phyloP scores from a whole-genome alignment of 2,113 vertebrate species.

The Telmatochromis sp. region DNA sequence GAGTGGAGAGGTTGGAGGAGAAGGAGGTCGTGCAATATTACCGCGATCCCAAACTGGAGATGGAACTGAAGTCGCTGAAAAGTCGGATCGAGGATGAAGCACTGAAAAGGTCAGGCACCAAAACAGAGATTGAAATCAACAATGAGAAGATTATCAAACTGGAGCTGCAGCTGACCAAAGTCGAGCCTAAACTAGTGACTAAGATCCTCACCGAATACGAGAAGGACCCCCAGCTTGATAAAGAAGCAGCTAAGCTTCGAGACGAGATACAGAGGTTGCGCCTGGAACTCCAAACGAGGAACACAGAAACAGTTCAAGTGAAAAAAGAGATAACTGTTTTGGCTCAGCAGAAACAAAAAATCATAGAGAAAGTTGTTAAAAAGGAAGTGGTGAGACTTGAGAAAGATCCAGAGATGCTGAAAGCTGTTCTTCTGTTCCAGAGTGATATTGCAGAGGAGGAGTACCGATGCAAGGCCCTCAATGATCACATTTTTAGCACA shows the following conservation, averaged over 20 bases:
- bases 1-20: conserved; percentile 87
- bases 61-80: conserved; percentile 60
- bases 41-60: conserved; percentile 83
- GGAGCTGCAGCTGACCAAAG: conserved; percentile 66
- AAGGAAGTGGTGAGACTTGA: conserved; percentile 90
- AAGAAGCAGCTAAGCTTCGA: conserved; percentile 72
- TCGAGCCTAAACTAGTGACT: conserved; percentile 81
- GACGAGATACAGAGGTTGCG: conserved; percentile 73
- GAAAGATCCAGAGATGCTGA: conserved; percentile 87
- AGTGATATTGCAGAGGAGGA: conserved; percentile 73
- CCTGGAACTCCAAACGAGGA: conserved; percentile 60
- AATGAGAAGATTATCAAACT: conserved; percentile 70
- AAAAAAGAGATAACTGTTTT: conserved; percentile 78
- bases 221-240: conserved; percentile 82
- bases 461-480: conserved; percentile 60
- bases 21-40: conserved; percentile 91
- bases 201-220: conserved; percentile 89
- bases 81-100: conserved; percentile 73
- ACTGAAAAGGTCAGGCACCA: conserved; percentile 62
- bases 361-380: conserved; percentile 82
- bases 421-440: conserved; percentile 72
- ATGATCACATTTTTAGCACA: conserved; percentile 64
- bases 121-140: conserved; percentile 68
- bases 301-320: conserved; percentile 63
- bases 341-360: conserved; percentile 73